Percentiles rank a stretch among this genome's conserved stretches.
phyloP scores from a whole-genome alignment of 92 coral and sea anemone species.

The Plumapathes pennacea region DNA sequence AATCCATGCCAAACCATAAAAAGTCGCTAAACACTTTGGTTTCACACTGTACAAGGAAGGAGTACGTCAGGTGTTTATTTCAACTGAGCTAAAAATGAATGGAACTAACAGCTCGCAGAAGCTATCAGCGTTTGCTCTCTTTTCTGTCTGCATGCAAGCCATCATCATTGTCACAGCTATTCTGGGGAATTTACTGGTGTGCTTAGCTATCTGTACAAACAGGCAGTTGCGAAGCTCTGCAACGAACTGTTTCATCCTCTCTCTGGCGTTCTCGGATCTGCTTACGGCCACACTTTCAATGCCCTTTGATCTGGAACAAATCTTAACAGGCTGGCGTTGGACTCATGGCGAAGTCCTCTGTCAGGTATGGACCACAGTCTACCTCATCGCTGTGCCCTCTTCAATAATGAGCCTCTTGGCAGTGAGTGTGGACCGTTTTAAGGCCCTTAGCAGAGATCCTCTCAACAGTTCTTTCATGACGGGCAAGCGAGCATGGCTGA shows the following conservation, averaged over 20 bases:
- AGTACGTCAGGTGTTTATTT: too few species aligned
- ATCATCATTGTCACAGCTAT: conserved; percentile 51
- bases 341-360: conserved; percentile 64
- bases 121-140: conserved; percentile 8
- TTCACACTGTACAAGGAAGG: too few species aligned
- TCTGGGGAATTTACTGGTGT: conserved; percentile 74
- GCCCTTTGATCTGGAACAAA: conserved; percentile 85
- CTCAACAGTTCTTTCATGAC: conserved; percentile 74
- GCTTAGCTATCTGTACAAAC: conserved; percentile 67
- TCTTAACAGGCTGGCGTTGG: conserved; percentile 62
- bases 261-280: conserved; percentile 83
- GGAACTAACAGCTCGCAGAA: too few species aligned
- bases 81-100: too few species aligned
- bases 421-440: conserved; percentile 90
- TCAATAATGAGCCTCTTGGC: conserved; percentile 85
- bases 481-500: conserved; percentile 67
- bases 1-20: too few species aligned
- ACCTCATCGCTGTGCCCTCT: conserved; percentile 88
- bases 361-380: conserved; percentile 77
- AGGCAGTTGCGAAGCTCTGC: conserved; percentile 65
- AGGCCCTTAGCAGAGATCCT: conserved; percentile 74
- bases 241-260: conserved; percentile 82
- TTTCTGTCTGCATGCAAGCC: conserved; percentile 31
- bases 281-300: conserved; percentile 75
- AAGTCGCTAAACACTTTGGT: too few species aligned